phyloP scores from a whole-genome alignment of 2,888 invertebrate genomes.

The Abscondita cerata region DNA sequence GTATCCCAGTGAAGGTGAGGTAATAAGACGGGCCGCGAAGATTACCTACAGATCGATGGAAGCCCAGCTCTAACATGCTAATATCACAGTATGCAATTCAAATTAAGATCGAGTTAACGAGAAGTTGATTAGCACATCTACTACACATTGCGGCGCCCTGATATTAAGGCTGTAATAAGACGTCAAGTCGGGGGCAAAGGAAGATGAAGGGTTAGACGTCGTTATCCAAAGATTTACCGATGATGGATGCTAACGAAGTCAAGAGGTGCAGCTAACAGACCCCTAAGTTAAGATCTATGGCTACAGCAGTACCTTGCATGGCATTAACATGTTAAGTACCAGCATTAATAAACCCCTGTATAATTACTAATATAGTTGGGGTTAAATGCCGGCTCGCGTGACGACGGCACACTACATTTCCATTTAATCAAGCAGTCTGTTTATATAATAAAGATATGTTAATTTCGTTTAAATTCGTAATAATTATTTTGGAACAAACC shows the following conservation, averaged over 20 bases:
- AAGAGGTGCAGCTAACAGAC: constrained; percentile 13
- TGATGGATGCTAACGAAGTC: constrained; percentile 40
- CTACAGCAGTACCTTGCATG: constrained; percentile 27
- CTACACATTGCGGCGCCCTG: constrained; percentile 51
- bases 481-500: constrained; percentile 19
- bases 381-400: constrained; percentile 34
- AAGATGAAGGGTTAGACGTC: constrained; percentile 38
- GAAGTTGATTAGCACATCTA: constrained; percentile 56
- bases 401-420: constrained; percentile 31
- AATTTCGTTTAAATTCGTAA: constrained; percentile 26
- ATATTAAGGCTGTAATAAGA: constrained; percentile 44
- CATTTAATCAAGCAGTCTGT: constrained; percentile 36
- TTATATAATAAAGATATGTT: constrained; percentile 35
- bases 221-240: constrained; percentile 39
- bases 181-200: constrained; percentile 38
- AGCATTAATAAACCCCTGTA: constrained; percentile 33
- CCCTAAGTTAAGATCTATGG: constrained; percentile 29
- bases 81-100: constrained; percentile 56
- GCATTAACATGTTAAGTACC: constrained; percentile 36
- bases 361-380: constrained; percentile 36
- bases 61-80: constrained; percentile 50
- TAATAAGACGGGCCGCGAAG: constrained; percentile 48
- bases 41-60: constrained; percentile 54
- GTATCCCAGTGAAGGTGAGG: constrained; percentile 40
- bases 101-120: constrained; percentile 55